A percentile compares a stretch with the other conserved stretches of the same genome.
Conservation (phyloP, 1,140 invertebrate genomes). For the Caenorhabditis brenneri region DNA sequence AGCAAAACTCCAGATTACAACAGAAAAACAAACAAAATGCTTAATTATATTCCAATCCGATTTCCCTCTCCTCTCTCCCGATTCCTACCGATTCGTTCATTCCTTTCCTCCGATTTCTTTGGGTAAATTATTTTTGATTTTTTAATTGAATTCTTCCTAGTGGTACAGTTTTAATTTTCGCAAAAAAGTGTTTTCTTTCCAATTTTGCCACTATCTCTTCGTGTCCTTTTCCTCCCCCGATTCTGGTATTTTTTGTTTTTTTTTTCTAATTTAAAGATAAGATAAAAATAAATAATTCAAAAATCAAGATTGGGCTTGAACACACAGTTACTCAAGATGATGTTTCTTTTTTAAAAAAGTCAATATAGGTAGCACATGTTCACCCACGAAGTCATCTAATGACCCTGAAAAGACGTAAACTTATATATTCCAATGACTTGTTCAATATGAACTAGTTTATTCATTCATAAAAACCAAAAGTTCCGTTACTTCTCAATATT, state of each 20-base stretch:
- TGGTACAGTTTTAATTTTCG: not conserved
- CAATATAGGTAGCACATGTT: too few species aligned
- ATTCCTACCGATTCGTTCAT: not conserved
- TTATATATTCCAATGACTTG: too few species aligned
- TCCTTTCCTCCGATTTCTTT: not conserved
- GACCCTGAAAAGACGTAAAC: too few species aligned
- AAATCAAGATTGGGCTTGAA: too few species aligned
- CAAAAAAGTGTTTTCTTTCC: not conserved
- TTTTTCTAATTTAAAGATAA: too few species aligned
- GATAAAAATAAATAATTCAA: too few species aligned
- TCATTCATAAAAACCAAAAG: not conserved
- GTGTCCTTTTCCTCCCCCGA: not conserved
- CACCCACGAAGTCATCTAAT: too few species aligned
- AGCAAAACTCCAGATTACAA: too few species aligned
- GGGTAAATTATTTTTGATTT: not conserved
- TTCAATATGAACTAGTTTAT: slow-evolving; percentile 13
- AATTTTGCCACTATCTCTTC: slow-evolving; percentile 5
- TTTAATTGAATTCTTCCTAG: not conserved
- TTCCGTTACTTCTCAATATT: not conserved
- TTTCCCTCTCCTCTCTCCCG: not conserved
- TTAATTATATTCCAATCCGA: slow-evolving; percentile 17
- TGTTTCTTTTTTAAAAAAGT: too few species aligned
- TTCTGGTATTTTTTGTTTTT: slow-evolving; percentile 18
- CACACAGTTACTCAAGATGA: too few species aligned
- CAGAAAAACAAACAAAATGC: slow-evolving; percentile 23